Evolutionary conservation across 2,888 invertebrate genomes (phyloP), one percentile per base, ranked within the genome.

Genomic region (Drosophila prolongata): DNA sequence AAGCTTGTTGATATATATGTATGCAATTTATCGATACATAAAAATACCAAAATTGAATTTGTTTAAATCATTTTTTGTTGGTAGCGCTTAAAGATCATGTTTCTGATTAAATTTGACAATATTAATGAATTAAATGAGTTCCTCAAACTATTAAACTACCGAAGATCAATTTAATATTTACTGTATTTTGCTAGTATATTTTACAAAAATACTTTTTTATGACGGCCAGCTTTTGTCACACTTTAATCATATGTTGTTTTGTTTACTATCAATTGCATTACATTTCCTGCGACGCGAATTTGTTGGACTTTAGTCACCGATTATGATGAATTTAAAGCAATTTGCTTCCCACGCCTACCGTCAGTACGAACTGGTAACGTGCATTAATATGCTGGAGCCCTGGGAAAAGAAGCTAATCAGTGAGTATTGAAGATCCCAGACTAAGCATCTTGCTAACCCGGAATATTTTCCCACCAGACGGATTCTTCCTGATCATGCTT

Each of bases 331-430:
- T 30, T 52, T 84, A 2, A 90, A 89, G 46, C 79, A 89, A 19
- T 61, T 80, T 27, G 76, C 86, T 2, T 54, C 84, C 8, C 87
- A 90, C 64, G 85, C 91, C 14, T 92, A 92, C 62, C 88, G 92
- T 38, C 92, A 93, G 73, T 93, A 93, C 73, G 93, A 93, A 72
- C 87, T 93, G 73, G 87, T 92, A n/a, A 93, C 93, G 6, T 92
- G 93, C 66, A 86, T 93, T 8, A 92, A 93, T 64, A 93, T 93
- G 92, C 92, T 93, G 78, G 93, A 93, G 78, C 93, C 93, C 2
- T 93, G 93, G 92, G 93, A 93, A 73, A 91, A 91, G 75, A 92
- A 91, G 53, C 81, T 93, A 40, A 92, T 93, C 56, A 93, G 93
- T 93, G 89, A 67, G 84, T 49, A 30, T 8, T 11, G 8, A 16